phyloP scores from a whole-genome alignment of 2,113 vertebrate species.

The Dicaeum eximium region DNA sequence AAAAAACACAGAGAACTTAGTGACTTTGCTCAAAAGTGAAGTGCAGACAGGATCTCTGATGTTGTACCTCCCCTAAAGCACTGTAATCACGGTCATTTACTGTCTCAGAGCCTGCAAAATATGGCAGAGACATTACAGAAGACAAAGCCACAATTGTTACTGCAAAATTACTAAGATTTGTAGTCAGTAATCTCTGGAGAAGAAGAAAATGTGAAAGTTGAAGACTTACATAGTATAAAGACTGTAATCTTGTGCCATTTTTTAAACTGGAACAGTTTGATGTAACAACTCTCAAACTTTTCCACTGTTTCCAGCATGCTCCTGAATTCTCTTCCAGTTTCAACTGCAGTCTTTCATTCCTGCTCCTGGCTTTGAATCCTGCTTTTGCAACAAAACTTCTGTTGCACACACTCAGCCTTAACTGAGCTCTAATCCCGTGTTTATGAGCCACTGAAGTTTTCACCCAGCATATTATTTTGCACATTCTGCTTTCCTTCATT shows the following conservation, averaged over 20 bases:
- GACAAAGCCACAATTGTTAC: not conserved
- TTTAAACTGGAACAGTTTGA: not conserved
- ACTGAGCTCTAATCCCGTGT: not conserved
- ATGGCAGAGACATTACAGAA: not conserved
- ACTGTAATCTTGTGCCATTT: not conserved
- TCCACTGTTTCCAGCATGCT: not conserved
- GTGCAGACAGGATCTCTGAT: not conserved
- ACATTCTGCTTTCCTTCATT: not conserved
- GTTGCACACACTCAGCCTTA: not conserved
- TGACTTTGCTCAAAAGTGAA: not conserved
- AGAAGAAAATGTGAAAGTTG: not conserved
- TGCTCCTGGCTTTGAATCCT: not conserved
- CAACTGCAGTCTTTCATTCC: not conserved
- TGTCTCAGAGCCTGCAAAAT: not conserved
- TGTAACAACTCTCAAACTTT: not conserved
- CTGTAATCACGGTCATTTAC: not conserved
- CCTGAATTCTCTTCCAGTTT: not conserved
- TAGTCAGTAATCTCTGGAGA: not conserved
- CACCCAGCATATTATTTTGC: not conserved
- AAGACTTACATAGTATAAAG: not conserved
- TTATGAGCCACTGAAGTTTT: not conserved
- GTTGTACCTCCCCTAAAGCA: not conserved
- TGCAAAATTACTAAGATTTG: not conserved
- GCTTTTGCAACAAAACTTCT: not conserved
- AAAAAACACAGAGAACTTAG: not conserved